Evolutionary conservation across 1,140 invertebrate species (phyloP).

Genomic region (Callitettix versicolor): DNA sequence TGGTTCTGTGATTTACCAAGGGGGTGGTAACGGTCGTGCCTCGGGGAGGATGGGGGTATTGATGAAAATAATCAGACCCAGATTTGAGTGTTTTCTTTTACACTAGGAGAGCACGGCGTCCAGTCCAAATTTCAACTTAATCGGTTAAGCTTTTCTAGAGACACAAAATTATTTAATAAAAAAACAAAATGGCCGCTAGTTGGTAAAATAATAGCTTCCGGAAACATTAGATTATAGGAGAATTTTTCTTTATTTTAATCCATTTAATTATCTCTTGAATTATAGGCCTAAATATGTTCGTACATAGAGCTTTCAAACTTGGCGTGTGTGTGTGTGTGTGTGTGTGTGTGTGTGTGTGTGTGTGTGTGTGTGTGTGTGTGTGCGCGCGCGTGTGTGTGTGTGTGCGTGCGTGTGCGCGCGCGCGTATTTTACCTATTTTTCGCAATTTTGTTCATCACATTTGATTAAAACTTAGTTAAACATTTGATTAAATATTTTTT

Average conservation of each 20-base stretch:
- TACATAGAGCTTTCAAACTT: background rate
- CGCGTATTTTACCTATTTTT: too few relatives aligned
- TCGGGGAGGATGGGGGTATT: too few relatives aligned
- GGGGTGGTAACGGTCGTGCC: too few relatives aligned
- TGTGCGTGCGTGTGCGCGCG: background rate
- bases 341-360: background rate
- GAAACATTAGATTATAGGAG: background rate
- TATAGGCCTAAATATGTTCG: background rate
- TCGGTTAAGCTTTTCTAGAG: too few relatives aligned
- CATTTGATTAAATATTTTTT: too few relatives aligned
- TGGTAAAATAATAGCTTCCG: background rate
- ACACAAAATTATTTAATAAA: background rate
- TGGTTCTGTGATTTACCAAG: too few relatives aligned
- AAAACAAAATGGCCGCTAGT: background rate
- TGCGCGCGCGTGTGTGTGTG: conserved; percentile 1
- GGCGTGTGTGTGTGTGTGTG: background rate
- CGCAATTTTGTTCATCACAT: too few relatives aligned
- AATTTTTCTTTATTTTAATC: background rate
- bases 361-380: background rate
- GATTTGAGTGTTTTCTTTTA: too few relatives aligned
- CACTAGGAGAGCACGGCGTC: too few relatives aligned
- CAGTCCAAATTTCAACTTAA: too few relatives aligned
- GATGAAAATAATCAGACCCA: too few relatives aligned
- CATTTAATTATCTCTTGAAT: background rate
- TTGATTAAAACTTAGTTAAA: too few relatives aligned